Base-by-base conservation (phyloP, 37 sponge, comb jelly and placozoan species). In the Dysidea cf. avara region DNA sequence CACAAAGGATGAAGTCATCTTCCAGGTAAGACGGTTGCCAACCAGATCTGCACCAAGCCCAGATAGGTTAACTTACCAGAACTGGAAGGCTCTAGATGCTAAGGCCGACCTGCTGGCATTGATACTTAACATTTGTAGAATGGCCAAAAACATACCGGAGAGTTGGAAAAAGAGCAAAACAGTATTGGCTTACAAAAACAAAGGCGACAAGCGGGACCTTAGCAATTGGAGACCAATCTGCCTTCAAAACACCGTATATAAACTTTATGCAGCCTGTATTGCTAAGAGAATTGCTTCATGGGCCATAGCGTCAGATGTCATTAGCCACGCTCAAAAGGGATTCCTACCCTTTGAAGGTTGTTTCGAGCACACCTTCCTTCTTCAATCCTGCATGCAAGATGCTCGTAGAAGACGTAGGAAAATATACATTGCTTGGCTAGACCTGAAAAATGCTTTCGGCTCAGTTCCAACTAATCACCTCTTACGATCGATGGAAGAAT, bases 241-340 rank as follows among this genome's bases (percentile, higher is more conserved):
- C n/a, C n/a, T 85, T 5, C 86, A 85, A 21, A 37, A 25, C 0
- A 78, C 79, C 30, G 48, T 78, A 0, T 85, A 85, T 63, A 85
- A 85, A 33, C 18, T 73, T 14, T 79, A 78, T 57, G 74, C 69
- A 0, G 86, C 80, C 0, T 32, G 57, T 0, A 32, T 85, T 1
- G 80, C 86, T 37, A 72, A 22, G 30, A 33, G 75, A 17, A 21
- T 84, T 5, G 73, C 66, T 11, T 0, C n/a, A 3, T 84, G 85
- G 85, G 73, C 67, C 1, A 70, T 77, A 11, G 38, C 25, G 31
- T 32, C 54, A 24, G 33, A 39, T 20, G 46, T 25, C 47, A 70
- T 79, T 38, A 47, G 47, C 30, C 60, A 40, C 20, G 25, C 50
- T 18, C 69, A 79, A 34, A 79, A 20, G n/a, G 78, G 78, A 22